Evolutionary conservation across 2,113 vertebrate genomes (phyloP).

Genomic region (Dicrurus megarhynchus): DNA sequence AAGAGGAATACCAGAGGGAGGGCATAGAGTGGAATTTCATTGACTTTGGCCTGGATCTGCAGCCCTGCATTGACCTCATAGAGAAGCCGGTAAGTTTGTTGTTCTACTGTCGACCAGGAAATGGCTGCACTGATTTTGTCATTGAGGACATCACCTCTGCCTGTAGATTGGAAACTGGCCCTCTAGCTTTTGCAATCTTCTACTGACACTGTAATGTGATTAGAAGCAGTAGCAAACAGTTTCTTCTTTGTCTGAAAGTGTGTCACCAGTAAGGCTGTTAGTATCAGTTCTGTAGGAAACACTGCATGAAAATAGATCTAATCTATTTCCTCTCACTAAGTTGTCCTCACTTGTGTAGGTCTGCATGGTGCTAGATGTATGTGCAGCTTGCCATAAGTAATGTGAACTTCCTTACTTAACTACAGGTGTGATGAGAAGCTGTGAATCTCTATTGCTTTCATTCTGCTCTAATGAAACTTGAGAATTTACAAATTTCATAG

Average conservation of each 20-base stretch:
- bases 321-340: not conserved
- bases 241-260: not conserved
- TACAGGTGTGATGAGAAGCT: not conserved
- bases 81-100: slow-evolving; percentile 86
- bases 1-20: slow-evolving; percentile 90
- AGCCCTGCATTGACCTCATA: slow-evolving; percentile 92
- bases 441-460: not conserved
- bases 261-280: not conserved
- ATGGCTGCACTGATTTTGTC: not conserved
- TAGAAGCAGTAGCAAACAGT: not conserved
- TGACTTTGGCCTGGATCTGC: slow-evolving; percentile 88
- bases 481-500: not conserved
- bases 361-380: not conserved
- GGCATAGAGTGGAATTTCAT: slow-evolving; percentile 96
- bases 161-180: not conserved
- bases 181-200: not conserved
- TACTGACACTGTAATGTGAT: not conserved
- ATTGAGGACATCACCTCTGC: not conserved
- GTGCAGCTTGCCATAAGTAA: not conserved
- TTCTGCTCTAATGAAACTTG: not conserved
- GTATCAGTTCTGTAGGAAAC: not conserved
- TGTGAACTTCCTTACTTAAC: not conserved
- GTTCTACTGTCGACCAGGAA: not conserved
- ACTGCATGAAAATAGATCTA: not conserved
- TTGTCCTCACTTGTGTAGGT: not conserved